These are phyloP conservation scores for Rhinopomastus cyanomelas DNA, from an alignment of 2,113 vertebrate genomes.

Conservation along the genomic window DNA sequence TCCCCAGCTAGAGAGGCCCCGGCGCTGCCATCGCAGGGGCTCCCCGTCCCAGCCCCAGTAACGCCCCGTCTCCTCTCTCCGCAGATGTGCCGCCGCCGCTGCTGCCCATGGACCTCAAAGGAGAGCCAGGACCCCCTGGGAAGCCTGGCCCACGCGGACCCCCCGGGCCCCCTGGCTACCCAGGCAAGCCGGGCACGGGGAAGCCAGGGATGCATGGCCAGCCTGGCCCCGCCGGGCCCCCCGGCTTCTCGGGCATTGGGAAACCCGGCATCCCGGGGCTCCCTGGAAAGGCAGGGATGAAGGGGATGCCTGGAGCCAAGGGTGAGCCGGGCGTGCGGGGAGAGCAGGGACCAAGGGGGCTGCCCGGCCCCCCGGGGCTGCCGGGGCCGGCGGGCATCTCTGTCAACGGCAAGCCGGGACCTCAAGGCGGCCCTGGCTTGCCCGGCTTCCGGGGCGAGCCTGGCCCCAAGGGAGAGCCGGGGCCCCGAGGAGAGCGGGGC, in stretches of 20 bases:
- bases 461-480: constrained; percentile 83
- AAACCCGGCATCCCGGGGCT: constrained; percentile 93
- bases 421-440: constrained; percentile 84
- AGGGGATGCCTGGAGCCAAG: constrained; percentile 81
- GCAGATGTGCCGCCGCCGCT: constrained; percentile 89
- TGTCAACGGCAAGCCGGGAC: constrained; percentile 92
- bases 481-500: constrained; percentile 87
- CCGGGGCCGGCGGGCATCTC: constrained; percentile 93
- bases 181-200: constrained; percentile 91
- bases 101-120: constrained; percentile 88
- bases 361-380: constrained; percentile 87
- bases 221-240: constrained; percentile 87
- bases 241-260: constrained; percentile 90
- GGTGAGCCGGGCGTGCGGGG: constrained; percentile 84
- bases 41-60: neutral
- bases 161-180: constrained; percentile 85
- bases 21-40: accelerated
- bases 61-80: constrained; percentile 60
- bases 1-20: no score
- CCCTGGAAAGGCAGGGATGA: constrained; percentile 90
- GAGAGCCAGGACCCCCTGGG: constrained; percentile 92
- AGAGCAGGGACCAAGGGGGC: constrained; percentile 88
- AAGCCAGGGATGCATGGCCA: constrained; percentile 93
- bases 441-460: constrained; percentile 88
- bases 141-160: constrained; percentile 92